phyloP scores from a whole-genome alignment of 1,140 invertebrate genomes.

The Leptoteleia sp. region DNA sequence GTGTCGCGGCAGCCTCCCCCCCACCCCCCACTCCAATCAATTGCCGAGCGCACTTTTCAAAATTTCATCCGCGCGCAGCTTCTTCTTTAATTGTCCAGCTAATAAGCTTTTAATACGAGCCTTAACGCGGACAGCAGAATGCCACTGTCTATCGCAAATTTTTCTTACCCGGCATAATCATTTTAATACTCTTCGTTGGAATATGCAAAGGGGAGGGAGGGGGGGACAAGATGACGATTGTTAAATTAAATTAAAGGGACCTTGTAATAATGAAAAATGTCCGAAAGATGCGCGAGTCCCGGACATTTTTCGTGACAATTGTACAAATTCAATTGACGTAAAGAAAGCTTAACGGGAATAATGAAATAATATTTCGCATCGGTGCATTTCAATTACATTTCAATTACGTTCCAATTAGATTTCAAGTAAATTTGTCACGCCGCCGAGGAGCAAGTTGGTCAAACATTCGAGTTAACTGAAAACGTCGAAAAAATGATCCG shows the following conservation, averaged over 20 bases:
- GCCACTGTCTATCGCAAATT: conserved; percentile 1
- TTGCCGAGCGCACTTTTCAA: neutral
- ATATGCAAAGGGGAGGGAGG: too few species aligned
- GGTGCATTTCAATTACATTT: conserved; percentile 51
- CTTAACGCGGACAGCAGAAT: neutral
- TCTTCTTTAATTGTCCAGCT: neutral
- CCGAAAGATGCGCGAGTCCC: conserved; percentile 1
- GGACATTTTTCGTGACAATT: conserved; percentile 9
- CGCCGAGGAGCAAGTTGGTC: conserved; percentile 44
- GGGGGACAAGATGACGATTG: neutral
- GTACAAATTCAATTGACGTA: conserved; percentile 31
- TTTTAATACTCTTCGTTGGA: conserved; percentile 9
- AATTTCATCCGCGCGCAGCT: neutral
- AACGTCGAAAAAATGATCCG: conserved; percentile 11
- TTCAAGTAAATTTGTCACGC: conserved; percentile 49
- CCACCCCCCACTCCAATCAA: neutral
- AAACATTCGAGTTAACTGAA: conserved; percentile 36
- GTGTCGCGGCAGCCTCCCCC: too few species aligned
- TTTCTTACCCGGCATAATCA: neutral
- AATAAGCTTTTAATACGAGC: neutral
- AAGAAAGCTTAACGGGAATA: conserved; percentile 54
- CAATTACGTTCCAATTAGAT: conserved; percentile 49
- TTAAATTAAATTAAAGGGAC: conserved; percentile 19
- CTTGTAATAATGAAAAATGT: neutral
- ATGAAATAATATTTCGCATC: conserved; percentile 49